These are phyloP conservation scores for Ictidomys tridecemlineatus DNA, from an alignment of 2,113 vertebrate genomes.

Conservation along the genomic window DNA sequence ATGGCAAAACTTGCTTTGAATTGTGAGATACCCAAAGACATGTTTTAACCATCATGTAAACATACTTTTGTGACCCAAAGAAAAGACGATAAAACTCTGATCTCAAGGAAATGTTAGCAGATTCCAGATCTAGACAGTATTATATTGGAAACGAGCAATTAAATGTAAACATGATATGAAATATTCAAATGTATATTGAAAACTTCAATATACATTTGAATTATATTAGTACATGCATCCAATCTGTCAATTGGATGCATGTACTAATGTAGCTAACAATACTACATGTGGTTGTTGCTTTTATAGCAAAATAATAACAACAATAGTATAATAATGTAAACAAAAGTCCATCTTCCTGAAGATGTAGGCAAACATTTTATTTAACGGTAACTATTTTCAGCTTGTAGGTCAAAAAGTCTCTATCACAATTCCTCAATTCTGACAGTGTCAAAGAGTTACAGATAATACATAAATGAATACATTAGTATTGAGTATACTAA, in stretches of 20 bases:
- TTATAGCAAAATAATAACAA: background rate
- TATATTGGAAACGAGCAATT: slow-evolving; percentile 6
- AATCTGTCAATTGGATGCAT: background rate
- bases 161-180: background rate
- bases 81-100: background rate
- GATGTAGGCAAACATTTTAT: no score
- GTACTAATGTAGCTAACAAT: background rate
- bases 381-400: background rate
- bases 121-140: background rate
- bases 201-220: no score
- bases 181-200: background rate
- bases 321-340: background rate
- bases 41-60: background rate
- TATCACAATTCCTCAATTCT: background rate
- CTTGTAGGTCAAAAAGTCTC: background rate
- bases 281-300: accelerated
- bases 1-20: background rate
- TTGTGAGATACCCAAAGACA: background rate
- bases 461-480: background rate
- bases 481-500: no score
- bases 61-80: background rate
- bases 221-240: no score
- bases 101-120: background rate
- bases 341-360: background rate
- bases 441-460: background rate